Base-by-base conservation (phyloP, 1,140 invertebrate genomes). In the Charaxes varanes region DNA sequence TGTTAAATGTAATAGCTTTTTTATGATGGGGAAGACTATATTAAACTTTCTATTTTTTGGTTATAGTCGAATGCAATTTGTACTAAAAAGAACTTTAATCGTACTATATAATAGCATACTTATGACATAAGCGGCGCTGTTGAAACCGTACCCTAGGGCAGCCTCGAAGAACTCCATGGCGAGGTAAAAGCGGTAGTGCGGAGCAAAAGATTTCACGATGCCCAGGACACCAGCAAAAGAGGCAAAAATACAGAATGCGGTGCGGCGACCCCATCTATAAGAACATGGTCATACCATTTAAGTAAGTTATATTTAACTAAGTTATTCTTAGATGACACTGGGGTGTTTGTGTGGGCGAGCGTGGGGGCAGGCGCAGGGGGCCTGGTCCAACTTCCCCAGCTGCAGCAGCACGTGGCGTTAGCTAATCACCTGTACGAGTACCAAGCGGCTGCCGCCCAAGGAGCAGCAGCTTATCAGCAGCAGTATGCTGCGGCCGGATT, bases 401-500 rank as follows among this genome's bases (percentile, higher is more conserved):
- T 92, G 40, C 89, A 88, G 58, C 90, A 92, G 90, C 91, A 1
- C 1, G 86, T 92, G 17, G 90, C 90, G 6, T 90, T 90, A 2
- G 89, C 90, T 2, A 89, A 91, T 27, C 88, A 90, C 27, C 88
- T 91, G 53, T 92, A 91, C 66, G 92, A 92, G 68, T 91, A 92
- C 67, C 92, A 92, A 10, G 89, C 88, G 1, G 89, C 90, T 3
- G 90, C 90, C 0, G 89, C 89, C 1, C 86, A 87, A 17, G 85
- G 86, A 1, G 88, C 88, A 1, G 86, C 87, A 2, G 88, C 88
- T 0, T 91, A 91, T 53, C 89, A 90, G 4, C 87, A 90, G 22
- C 89, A 91, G 35, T 90, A 90, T 52, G 87, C 90, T 38, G 77
- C 81, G 3, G 90, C 90, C 45, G 90, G 90, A 53, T 90, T 91